Evolutionary conservation across 2,797 vertebrate genomes (phyloP).

Genomic region (Urophycis tenuis): DNA sequence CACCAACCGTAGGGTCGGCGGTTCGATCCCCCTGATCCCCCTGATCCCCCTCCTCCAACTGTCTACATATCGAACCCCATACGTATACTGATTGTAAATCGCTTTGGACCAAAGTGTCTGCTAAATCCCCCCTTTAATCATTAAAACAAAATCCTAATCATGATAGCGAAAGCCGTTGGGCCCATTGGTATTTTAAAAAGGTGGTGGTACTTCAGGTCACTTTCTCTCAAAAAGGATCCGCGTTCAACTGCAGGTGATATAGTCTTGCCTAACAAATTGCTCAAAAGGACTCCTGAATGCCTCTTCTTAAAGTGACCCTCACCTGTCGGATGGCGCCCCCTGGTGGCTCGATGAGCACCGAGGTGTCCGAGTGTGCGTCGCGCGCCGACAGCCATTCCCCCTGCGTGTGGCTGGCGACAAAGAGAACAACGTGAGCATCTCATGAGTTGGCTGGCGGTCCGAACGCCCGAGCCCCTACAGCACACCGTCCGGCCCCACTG

Average conservation of each 20-base stretch:
- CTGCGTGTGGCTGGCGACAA: conserved; percentile 63
- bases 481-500: not conserved
- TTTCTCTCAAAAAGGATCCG: not conserved
- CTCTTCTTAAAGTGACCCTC: conserved; percentile 41
- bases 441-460: not conserved
- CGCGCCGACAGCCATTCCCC: conserved; percentile 65
- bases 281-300: too few relatives aligned
- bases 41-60: too few relatives aligned
- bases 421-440: not conserved
- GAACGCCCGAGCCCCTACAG: not conserved
- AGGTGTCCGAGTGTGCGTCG: conserved; percentile 70
- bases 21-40: too few relatives aligned
- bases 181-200: not conserved
- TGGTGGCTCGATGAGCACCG: conserved; percentile 75
- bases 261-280: too few relatives aligned
- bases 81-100: too few relatives aligned
- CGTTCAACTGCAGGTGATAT: not conserved
- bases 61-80: too few relatives aligned
- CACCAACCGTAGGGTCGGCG: too few relatives aligned
- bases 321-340: conserved; percentile 74
- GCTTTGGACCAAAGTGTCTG: too few relatives aligned
- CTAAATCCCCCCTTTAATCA: too few relatives aligned
- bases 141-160: too few relatives aligned
- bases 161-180: too few relatives aligned
- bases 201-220: too few relatives aligned